Evolutionary conservation across 2,888 invertebrate species (phyloP).

Genomic region (Diploptera punctata): DNA sequence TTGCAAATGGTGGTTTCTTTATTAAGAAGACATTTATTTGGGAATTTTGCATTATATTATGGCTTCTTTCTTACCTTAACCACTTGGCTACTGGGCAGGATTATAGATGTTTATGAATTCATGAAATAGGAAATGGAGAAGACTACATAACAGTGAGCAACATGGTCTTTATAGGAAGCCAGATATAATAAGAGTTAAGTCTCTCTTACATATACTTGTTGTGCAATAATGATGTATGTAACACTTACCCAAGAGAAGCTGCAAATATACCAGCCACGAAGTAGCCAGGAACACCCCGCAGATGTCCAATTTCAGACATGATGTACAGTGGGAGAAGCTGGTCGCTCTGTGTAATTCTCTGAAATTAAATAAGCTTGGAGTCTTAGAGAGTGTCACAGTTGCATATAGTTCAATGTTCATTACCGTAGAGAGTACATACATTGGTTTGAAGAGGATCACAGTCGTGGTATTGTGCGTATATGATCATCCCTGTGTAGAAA

Average conservation of each 20-base stretch:
- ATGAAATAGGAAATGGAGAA: too few species aligned
- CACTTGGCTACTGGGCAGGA: too few species aligned
- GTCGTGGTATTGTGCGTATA: slow-evolving; percentile 79
- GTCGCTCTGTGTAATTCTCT: slow-evolving; percentile 69
- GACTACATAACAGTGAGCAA: too few species aligned
- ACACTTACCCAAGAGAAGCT: slow-evolving; percentile 86
- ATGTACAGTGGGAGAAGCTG: slow-evolving; percentile 90
- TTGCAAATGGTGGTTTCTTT: too few species aligned
- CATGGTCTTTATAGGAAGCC: too few species aligned
- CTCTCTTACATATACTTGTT: too few species aligned
- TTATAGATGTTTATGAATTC: too few species aligned
- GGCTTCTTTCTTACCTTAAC: too few species aligned
- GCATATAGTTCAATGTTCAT: too few species aligned
- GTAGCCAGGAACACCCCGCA: slow-evolving; percentile 85
- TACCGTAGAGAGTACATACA: slow-evolving; percentile 57
- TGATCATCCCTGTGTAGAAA: slow-evolving; percentile 85
- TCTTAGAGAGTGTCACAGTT: too few species aligned
- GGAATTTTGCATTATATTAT: too few species aligned
- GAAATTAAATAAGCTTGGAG: neutral
- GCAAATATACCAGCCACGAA: slow-evolving; percentile 97
- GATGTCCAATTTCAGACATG: slow-evolving; percentile 77
- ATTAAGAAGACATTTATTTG: too few species aligned
- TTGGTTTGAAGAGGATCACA: slow-evolving; percentile 81
- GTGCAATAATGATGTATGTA: neutral
- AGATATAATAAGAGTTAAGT: neutral